Evolutionary conservation across 1,140 invertebrate species (phyloP), one percentile per base, ranked within the genome.

Genomic region (Drosophila santomea): DNA sequence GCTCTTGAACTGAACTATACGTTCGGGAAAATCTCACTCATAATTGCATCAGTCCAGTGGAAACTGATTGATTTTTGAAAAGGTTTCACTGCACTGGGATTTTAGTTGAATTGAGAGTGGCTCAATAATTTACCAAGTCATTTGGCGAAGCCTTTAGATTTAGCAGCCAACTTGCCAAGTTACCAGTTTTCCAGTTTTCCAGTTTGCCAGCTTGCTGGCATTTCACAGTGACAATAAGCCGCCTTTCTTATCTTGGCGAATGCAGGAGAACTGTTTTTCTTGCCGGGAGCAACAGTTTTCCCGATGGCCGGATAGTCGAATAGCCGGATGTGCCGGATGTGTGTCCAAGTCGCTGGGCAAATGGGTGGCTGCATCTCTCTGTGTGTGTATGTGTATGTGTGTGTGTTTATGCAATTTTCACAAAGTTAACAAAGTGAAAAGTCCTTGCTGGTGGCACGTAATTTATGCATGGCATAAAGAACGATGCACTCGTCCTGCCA

Each of bases 381-480:
- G 3, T 4, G 3, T 39, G n/a, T 8, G 35, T 17, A 6, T 12
- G 57, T 39, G 59, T 55, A 50, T 57, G 15, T 12, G 57, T 39
- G 59, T 55, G 59, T 57, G 15, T 32, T 28, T 28, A 35, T 66
- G 62, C 59, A 64, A 48, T 48, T 66, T 64, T 39, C 62, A 14
- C 32, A 50, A 45, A 66, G 63, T 39, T 66, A 66, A 67, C 63
- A 66, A 66, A 67, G 45, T 67, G 61, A 51, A 67, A 66, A 67
- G 45, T 66, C 59, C 43, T 35, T 50, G 60, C 60, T 28, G 23
- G 43, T 44, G 62, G 10, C 45, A 62, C 54, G 71, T 80, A 80
- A 80, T 80, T 80, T 80, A 80, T 80, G 76, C 61, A 54, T 51
- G 59, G n/a, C 64, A 66, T 67, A 54, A 68, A 62, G 68, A 48